Evolutionary conservation across 2,797 vertebrate species (phyloP), one percentile per base, ranked within the genome.

Genomic region (Neosilurus hyrtlii): DNA sequence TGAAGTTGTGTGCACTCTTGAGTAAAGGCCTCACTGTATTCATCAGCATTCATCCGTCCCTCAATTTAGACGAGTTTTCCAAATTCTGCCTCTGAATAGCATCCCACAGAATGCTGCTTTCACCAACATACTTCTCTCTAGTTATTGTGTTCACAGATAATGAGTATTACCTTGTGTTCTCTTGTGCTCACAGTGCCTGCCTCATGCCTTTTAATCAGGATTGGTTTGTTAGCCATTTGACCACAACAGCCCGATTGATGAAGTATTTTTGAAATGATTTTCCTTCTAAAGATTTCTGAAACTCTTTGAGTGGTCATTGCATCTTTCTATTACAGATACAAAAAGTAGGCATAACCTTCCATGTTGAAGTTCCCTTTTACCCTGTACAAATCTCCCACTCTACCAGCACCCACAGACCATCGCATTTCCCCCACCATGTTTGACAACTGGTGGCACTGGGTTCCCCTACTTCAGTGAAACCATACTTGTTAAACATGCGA

Each of bases 401-500:
- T 43, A 43, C 43, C 43, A 43, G 43, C 43, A 43, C 43, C 43
- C 8, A 43, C 43, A 43, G 4, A 43, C 43, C 43, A 43, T 43
- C 43, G 4, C 43, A 43, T 43, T 43, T 43, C 43, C 43, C 30
- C 43, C 43, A 3, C 43, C 43, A 43, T 43, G 43, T 43, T 43
- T 43, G 4, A 43, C 43, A 43, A 43, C 4, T 43, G 43, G 43
- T 43, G 43, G 43, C 43, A 43, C 57, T 62, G 63, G 65, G 26
- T 61, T 57, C n/a, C 62, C 57, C 59, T 37, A 65, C 63, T 66
- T 26, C 11, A 84, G 70, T 9, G 9, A 43, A 78, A 80, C 37
- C 18, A 62, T 82, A 62, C 24, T 66, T 71, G 79, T 85, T 85
- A 72, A 85, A 76, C 52, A 35, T 72, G 71, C 16, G 1, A 2